These are phyloP conservation scores for Scaptodrosophila latifasciaeformis DNA, from an alignment of 2,888 invertebrate species.

Conservation along the genomic window DNA sequence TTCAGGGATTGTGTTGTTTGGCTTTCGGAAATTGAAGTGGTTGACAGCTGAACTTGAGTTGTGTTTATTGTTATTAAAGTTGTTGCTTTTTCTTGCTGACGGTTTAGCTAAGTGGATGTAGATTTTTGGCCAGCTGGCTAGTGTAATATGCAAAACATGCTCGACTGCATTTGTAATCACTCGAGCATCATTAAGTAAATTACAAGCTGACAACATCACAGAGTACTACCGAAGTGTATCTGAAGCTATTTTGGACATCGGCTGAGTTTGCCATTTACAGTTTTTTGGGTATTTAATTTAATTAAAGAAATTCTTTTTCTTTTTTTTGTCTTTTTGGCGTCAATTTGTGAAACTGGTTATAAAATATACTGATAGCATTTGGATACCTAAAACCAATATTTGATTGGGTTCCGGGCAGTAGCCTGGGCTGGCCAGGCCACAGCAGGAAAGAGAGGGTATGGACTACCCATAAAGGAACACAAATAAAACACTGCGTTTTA, in stretches of 20 bases:
- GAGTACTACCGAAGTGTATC: not conserved
- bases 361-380: too few species aligned
- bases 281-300: constrained; percentile 38
- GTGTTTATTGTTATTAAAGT: not conserved
- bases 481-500: constrained; percentile 47
- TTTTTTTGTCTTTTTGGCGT: too few species aligned
- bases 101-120: constrained; percentile 22
- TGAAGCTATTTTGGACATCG: too few species aligned
- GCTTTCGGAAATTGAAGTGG: constrained; percentile 21
- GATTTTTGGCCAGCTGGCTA: constrained; percentile 38
- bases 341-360: too few species aligned
- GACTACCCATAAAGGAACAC: too few species aligned
- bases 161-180: constrained; percentile 52
- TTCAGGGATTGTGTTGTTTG: constrained; percentile 2
- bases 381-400: constrained; percentile 30
- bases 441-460: too few species aligned
- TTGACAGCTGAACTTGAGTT: constrained; percentile 8
- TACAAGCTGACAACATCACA: constrained; percentile 51
- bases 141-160: constrained; percentile 49
- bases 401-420: constrained; percentile 26
- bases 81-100: constrained; percentile 14
- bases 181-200: constrained; percentile 49
- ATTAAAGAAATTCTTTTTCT: too few species aligned
- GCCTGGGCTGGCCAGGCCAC: too few species aligned
- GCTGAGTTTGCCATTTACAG: too few species aligned